Conservation (phyloP, 2,888 invertebrate species). For the Hirtodrosophila duncani region DNA sequence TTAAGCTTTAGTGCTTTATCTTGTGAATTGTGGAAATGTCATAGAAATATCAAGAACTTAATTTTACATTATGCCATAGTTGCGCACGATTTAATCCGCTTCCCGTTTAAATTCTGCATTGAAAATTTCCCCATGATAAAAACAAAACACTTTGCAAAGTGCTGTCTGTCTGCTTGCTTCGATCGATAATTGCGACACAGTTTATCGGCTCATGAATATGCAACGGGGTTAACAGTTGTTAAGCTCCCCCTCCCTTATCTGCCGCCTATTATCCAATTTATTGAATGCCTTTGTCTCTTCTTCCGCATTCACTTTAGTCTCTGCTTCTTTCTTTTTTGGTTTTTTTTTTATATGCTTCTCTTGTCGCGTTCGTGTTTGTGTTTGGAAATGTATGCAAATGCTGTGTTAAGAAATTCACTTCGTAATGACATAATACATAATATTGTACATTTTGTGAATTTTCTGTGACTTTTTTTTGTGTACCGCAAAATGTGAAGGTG, state of each 20-base stretch:
- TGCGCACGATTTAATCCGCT: no score
- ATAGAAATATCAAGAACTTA: no score
- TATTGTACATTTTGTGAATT: no score
- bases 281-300: constrained; percentile 35
- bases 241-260: background rate
- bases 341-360: constrained; percentile 8
- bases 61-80: no score
- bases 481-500: no score
- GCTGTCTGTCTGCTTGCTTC: constrained; percentile 7
- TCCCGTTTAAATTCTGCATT: no score
- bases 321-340: constrained; percentile 1
- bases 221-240: constrained; percentile 37
- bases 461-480: no score
- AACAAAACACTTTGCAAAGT: constrained; percentile 1
- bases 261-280: constrained; percentile 50
- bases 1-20: no score
- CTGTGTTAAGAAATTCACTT: constrained; percentile 50
- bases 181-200: constrained; percentile 26
- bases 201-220: constrained; percentile 52
- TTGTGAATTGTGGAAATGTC: no score
- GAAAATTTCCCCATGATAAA: no score
- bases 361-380: background rate
- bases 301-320: constrained; percentile 23
- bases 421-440: constrained; percentile 60
- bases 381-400: constrained; percentile 51